Base-by-base conservation (phyloP, 2,113 vertebrate species). In the Pao palembangensis region DNA sequence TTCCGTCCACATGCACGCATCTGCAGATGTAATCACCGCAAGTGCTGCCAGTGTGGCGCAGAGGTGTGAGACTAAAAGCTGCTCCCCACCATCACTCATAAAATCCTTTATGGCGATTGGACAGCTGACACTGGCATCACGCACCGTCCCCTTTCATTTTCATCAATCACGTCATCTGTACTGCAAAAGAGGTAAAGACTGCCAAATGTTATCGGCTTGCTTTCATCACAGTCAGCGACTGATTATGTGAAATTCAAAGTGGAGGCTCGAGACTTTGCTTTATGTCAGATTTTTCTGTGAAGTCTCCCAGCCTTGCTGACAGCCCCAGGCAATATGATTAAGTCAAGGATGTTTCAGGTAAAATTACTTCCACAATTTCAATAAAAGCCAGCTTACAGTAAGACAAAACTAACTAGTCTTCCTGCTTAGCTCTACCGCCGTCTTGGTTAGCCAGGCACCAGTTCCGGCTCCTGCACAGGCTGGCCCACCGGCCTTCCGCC, bases 91-190 rank as follows among this genome's bases (percentile, higher is more conserved):
- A 82, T 88, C 84, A 78, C 86, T 88, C 87, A 88, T 82, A 86
- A 86, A 87, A 87, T 84, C 84, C 85, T 87, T 88, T 87, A 79
- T 73, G 69, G 65, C 73, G 85, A 87, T 81, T 88, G 87, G 85
- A 81, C 82, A 84, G 79, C 80, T 86, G 85, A 88, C 85, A 78
- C 73, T 75, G 50, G 71, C 82, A 82, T 86, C 83, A 84, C 61
- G 66, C 85, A 68, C 82, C 52, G 78, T 86, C 83, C 83, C 73
- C 70, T 71, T 80, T 80, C 76, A 85, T 88, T 85, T 80, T 76
- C 53, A 87, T 88, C 85, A 80, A 85, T 87, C 85, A 81, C 23
- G 60, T 64, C 64, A 46, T 46, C 57, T 3, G 16, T 42, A 6
- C 72, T 38, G 80, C 72, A 71, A 69, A 81, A 52, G 69, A 63